Conservation (phyloP, 2,113 vertebrate species). For the Centropristis striata region DNA sequence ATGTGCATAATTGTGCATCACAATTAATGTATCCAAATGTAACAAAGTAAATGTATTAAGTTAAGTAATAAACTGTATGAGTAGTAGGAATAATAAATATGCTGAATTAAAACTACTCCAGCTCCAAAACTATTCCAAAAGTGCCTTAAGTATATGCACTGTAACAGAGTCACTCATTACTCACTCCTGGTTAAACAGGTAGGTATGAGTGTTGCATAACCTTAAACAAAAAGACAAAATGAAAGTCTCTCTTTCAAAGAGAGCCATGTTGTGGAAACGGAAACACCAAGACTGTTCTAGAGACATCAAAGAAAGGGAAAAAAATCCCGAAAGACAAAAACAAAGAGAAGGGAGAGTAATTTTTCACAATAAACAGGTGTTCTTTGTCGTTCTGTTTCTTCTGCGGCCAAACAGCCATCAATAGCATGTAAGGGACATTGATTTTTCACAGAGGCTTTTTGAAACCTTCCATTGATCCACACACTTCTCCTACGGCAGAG, state of each 20-base stretch:
- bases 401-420: slow-evolving; percentile 78
- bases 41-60: not conserved
- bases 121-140: not conserved
- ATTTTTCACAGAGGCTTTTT: slow-evolving; percentile 82
- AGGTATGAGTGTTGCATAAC: slow-evolving; percentile 6
- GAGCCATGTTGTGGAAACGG: not conserved
- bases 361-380: slow-evolving; percentile 75
- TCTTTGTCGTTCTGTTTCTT: slow-evolving; percentile 75
- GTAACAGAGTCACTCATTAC: too few relatives aligned
- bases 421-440: slow-evolving; percentile 81
- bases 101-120: too few relatives aligned
- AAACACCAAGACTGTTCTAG: slow-evolving; percentile 8
- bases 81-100: too few relatives aligned
- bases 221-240: slow-evolving; percentile 13
- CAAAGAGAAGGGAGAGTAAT: slow-evolving; percentile 45
- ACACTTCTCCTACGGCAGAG: slow-evolving; percentile 78
- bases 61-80: not conserved
- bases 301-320: slow-evolving; percentile 30
- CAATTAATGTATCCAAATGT: not conserved
- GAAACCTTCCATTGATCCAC: slow-evolving; percentile 84
- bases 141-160: not conserved
- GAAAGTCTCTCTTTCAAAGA: slow-evolving; percentile 22
- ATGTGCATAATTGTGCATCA: not conserved
- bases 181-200: not conserved
- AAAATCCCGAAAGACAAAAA: slow-evolving; percentile 45